Percentiles rank a stretch among this genome's conserved stretches.
Evolutionary conservation across 2,113 vertebrate genomes (phyloP).

Genomic region (Macrotis lagotis): DNA sequence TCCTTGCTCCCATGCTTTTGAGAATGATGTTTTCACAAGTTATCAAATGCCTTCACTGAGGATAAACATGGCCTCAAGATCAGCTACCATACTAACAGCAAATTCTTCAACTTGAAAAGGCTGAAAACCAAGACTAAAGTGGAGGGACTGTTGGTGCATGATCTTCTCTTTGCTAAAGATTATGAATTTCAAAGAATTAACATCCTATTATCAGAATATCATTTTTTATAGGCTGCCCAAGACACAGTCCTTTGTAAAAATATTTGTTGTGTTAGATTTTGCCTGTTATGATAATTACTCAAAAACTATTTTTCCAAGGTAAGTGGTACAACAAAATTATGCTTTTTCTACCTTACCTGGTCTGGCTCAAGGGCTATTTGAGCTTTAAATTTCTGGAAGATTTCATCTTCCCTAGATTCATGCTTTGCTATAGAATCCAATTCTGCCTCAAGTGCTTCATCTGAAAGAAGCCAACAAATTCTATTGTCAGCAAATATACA

Average conservation of each 20-base stretch:
- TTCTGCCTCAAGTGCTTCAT: slow-evolving; percentile 75
- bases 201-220: neutral
- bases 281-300: neutral
- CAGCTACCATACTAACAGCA: too few relatives aligned
- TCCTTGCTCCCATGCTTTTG: too few relatives aligned
- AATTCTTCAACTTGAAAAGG: too few relatives aligned
- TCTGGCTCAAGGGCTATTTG: slow-evolving; percentile 89
- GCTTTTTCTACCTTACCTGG: slow-evolving; percentile 86
- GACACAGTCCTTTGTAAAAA: slow-evolving; percentile 10
- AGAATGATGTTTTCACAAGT: too few relatives aligned
- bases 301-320: neutral
- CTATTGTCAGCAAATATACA: neutral
- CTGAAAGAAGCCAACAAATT: slow-evolving; percentile 68
- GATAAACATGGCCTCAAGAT: too few relatives aligned
- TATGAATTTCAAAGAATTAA: neutral
- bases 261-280: neutral
- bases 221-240: neutral
- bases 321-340: neutral
- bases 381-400: slow-evolving; percentile 91
- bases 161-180: too few relatives aligned
- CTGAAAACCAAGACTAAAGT: too few relatives aligned
- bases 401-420: slow-evolving; percentile 90
- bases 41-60: too few relatives aligned
- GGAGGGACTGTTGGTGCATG: too few relatives aligned
- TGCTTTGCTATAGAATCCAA: slow-evolving; percentile 93